These are phyloP conservation scores for Mesoligia furuncula DNA, from an alignment of 2,888 invertebrate genomes.

Conservation along the genomic window DNA sequence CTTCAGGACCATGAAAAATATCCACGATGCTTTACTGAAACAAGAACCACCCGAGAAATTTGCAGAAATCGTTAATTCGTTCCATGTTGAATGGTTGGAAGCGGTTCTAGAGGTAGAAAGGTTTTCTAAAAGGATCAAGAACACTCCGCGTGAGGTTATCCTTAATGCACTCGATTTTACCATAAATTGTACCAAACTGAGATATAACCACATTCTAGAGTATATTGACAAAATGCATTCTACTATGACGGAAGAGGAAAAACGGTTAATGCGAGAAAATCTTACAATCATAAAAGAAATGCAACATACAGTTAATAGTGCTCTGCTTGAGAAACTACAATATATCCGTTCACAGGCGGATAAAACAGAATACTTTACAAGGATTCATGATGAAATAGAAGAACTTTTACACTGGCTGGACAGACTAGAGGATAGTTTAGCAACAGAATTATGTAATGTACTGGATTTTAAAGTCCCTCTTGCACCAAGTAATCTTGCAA, in stretches of 20 bases:
- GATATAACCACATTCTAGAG: conserved; percentile 55
- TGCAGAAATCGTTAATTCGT: conserved; percentile 62
- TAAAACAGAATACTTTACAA: conserved; percentile 65
- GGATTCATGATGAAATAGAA: conserved; percentile 69
- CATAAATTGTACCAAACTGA: conserved; percentile 61
- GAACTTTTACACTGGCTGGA: conserved; percentile 77
- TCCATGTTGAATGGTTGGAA: conserved; percentile 72
- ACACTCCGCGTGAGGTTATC: conserved; percentile 68
- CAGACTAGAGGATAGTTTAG: conserved; percentile 67
- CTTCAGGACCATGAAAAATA: conserved; percentile 59
- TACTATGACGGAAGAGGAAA: conserved; percentile 58
- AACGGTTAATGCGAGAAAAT: conserved; percentile 59
- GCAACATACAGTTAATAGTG: conserved; percentile 62
- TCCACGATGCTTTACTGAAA: conserved; percentile 60
- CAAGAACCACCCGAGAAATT: conserved; percentile 48
- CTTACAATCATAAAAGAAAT: conserved; percentile 66
- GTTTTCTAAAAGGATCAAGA: conserved; percentile 65
- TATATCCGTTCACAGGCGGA: conserved; percentile 65
- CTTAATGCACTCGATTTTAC: conserved; percentile 69
- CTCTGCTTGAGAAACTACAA: conserved; percentile 68
- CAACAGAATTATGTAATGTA: conserved; percentile 65
- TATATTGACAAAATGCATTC: conserved; percentile 53
- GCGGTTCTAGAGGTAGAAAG: conserved; percentile 70
- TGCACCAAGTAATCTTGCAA: conserved; percentile 62
- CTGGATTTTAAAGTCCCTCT: conserved; percentile 61